Evolutionary conservation across 1,140 invertebrate genomes (phyloP), one percentile per base, ranked within the genome.

Genomic region (Drosophila sechellia): DNA sequence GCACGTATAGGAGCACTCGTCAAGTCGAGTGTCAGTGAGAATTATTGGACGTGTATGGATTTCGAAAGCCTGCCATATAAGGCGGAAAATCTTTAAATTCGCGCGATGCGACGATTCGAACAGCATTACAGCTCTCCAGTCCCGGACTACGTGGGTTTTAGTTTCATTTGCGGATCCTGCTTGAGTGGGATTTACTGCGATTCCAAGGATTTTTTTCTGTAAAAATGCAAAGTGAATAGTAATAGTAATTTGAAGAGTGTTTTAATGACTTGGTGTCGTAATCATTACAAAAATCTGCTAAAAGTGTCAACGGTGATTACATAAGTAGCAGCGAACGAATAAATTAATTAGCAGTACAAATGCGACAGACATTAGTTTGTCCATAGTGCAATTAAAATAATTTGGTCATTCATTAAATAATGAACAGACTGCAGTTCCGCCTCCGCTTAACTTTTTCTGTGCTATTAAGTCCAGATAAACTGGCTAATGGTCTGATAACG

Each of bases 21-120:
- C 53, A 56, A 50, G 49, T 65, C 46, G 37, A 68, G 72, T 64
- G 65, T 48, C 45, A 40, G 40, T 64, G 54, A 74, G 57, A 46
- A 74, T 66, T 73, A 71, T 70, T 86, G 73, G 69, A 77, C 64
- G n/a, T 34, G 65, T 84, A 66, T 75, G 70, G 52, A 40, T 27
- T 46, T 64, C 42, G 43, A 59, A 59, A 49, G 34, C 27, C 48
- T 5, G 40, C 39, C 22, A 53, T 56, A 54, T 70, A 70, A 71
- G 65, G 42, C 40, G 50, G 34, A 73, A 89, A 77, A 74, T 79
- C 83, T 84, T 87, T 89, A 87, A 79, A 87, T 79, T 89, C 59
- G 27, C 66, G 56, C 68, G 73, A 31, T 58, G 54, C 52, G 64
- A 22, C 35, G 34, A 37, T 57, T 39, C 45, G 48, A 45, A 17